Evolutionary conservation across 2,888 invertebrate species (phyloP).

Genomic region (Pseudococcus longispinus): DNA sequence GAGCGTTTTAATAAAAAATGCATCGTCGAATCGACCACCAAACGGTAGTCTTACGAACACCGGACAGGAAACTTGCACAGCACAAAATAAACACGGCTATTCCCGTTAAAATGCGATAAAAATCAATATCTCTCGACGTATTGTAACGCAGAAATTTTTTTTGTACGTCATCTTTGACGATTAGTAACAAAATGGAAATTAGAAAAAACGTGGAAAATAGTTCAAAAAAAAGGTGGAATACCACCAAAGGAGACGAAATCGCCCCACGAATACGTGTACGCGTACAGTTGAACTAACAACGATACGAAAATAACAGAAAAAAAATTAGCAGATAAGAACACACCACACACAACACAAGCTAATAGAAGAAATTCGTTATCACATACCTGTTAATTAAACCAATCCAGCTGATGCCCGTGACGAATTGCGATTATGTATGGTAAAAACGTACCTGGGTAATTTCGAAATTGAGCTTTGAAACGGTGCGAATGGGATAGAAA

Average conservation of each 20-base stretch:
- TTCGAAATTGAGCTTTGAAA: background rate
- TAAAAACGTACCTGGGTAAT: background rate
- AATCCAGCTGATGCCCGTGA: background rate
- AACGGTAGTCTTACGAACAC: background rate
- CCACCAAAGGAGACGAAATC: background rate
- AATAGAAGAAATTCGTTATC: background rate
- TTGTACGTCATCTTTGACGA: background rate
- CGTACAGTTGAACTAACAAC: background rate
- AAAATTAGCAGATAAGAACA: background rate
- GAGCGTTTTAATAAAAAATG: background rate
- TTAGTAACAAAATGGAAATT: background rate
- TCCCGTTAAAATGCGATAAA: background rate
- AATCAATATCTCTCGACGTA: background rate
- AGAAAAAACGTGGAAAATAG: background rate
- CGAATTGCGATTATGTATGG: background rate
- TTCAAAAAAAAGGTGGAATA: background rate
- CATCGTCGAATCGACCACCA: background rate
- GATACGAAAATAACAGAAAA: background rate
- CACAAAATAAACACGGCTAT: slow-evolving; percentile 1
- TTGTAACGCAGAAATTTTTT: background rate
- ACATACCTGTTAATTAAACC: slow-evolving; percentile 35
- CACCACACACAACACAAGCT: background rate
- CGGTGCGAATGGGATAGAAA: background rate
- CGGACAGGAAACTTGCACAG: background rate
- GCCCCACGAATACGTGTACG: background rate